phyloP scores from a whole-genome alignment of 2,797 vertebrate genomes.

The Distichodus sexfasciatus region DNA sequence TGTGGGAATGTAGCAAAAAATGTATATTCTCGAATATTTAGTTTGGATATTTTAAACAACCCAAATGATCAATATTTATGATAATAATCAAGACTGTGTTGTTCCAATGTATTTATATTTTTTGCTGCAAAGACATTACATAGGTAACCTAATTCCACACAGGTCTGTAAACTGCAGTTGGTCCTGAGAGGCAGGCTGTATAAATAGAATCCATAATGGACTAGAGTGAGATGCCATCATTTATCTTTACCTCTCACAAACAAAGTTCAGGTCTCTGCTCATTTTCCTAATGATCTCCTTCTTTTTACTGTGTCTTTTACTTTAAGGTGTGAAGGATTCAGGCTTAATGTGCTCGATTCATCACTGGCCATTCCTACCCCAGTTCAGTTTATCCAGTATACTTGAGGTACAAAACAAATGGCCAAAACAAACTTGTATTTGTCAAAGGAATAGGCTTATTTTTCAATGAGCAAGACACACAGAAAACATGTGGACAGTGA shows the following conservation, averaged over 20 bases:
- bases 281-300: conserved; percentile 84
- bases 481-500: conserved; percentile 33
- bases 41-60: neutral
- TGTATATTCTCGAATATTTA: too few relatives aligned
- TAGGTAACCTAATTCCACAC: conserved; percentile 80
- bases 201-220: conserved; percentile 83
- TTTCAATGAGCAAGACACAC: conserved; percentile 66
- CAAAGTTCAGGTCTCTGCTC: conserved; percentile 80
- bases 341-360: conserved; percentile 78
- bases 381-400: conserved; percentile 71
- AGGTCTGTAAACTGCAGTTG: conserved; percentile 73
- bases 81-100: conserved; percentile 17
- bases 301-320: conserved; percentile 79
- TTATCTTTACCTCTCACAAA: conserved; percentile 75
- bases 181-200: conserved; percentile 77
- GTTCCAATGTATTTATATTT: conserved; percentile 38
- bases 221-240: conserved; percentile 77
- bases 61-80: neutral
- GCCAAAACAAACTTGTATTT: conserved; percentile 69
- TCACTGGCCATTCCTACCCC: conserved; percentile 69
- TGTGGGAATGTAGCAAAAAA: too few relatives aligned
- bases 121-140: conserved; percentile 69
- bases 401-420: conserved; percentile 76
- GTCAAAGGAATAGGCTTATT: conserved; percentile 66
- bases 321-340: conserved; percentile 76